Base-by-base conservation (phyloP, 2,797 vertebrate genomes). In the Halcyon leucocephala region DNA sequence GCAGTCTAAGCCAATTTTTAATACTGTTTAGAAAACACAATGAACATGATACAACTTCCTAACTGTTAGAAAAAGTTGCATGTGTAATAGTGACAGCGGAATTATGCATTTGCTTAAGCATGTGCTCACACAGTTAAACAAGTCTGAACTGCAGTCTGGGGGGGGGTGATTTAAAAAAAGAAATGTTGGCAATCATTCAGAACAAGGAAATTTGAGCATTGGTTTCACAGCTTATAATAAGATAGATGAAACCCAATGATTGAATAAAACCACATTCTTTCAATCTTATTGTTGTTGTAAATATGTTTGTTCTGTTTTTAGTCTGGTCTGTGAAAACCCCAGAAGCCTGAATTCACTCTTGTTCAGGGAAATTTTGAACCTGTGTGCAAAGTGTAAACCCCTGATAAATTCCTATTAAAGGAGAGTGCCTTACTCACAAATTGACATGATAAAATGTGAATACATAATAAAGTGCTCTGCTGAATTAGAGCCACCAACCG, bases 21-120 rank as follows among this genome's bases (percentile, higher is more conserved):
- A 82, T 60, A 80, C 72, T 76, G 31, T 93, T 96, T 94, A 93
- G 93, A 97, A 97, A 91, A 89, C 39, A 25, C 51, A 93, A 80
- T 86, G 62, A 88, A 61, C 74, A 57, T 80, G 89, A 72, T 85
- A 88, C 74, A 91, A 86, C 91, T 96, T 97, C 90, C 93, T 97
- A 97, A 96, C 89, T 95, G 91, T 97, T 93, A 95, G 61, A 85
- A 29, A 64, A 83, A 78, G 89, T 86, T 94, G 69, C 88, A 70
- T 88, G 77, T 82, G 76, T 93, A 93, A 91, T 85, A 86, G 66
- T 74, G 86, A 72, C 87, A 84, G 77, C 22, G 81, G 69, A 91
- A 44, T 89, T 94, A 81, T 19, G 93, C 42, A 69, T 89, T 88
- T 91, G 54, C 42, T 79, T 91, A 72, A 79, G 82, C 48, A 35